Evolutionary conservation across 2,113 vertebrate species (phyloP), one percentile per base, ranked within the genome.

Genomic region (Rhegmatorhina hoffmannsi): DNA sequence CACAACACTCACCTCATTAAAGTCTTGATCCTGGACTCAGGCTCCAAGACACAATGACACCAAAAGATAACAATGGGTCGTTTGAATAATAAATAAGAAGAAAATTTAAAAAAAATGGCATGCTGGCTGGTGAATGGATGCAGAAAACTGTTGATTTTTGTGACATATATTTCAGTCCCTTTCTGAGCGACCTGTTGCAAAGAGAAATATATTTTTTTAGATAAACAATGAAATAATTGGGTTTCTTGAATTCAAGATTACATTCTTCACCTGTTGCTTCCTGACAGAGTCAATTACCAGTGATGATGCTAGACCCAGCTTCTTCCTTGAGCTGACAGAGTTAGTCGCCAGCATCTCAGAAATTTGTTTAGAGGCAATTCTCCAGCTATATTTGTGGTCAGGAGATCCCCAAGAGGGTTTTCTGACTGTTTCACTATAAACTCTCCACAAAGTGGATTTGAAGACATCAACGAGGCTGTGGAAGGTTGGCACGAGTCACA

Each of bases 21-120:
- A 49, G 10, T 50, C 29, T 33, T 33, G 20, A 66, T 80, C 28
- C 46, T 62, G 36, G 40, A 49, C 36, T 66, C 29, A 24, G 73
- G 10, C 17, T 95, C 25, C 31, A 58, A 77, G 55, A 24, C 28
- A 29, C 5, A 20, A 9, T 66, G 49, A 44, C 17, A 62, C 10
- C 49, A 58, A 80, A 92, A 66, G 6, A 38, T 58, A 70, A 31
- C 10, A 59, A 33, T 29, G 24, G 31, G 23, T 75, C 84, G 2
- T 55, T 53, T 49, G 59, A 69, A 84, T 74, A 12, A 10, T 40
- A 36, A 89, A 58, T n/a, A 74, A 69, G 43, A 84, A 72, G 6
- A 2, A 74, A 83, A 52, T 58, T 36, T 21, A 4, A 24, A 87
- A 49, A 49, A 66, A 60, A 11, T 28, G 0, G 1, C 3, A 0